phyloP scores from a whole-genome alignment of 2,797 vertebrate genomes.

The Pipistrellus nathusii region DNA sequence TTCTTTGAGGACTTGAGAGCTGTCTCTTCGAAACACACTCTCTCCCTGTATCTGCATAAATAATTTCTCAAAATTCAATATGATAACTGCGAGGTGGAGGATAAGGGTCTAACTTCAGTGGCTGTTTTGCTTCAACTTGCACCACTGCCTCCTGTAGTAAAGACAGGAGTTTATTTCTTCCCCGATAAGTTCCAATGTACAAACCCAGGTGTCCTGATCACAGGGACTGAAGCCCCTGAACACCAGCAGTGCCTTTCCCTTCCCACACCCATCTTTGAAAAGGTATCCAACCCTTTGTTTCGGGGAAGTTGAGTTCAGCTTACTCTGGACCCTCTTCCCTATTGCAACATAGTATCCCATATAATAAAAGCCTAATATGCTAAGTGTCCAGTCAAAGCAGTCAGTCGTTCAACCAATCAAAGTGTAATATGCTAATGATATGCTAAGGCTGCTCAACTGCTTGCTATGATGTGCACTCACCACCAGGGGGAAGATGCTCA shows the following conservation, averaged over 20 bases:
- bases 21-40: neutral
- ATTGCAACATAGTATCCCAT: neutral
- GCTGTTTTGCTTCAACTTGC: neutral
- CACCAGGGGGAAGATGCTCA: too few relatives aligned
- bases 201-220: neutral
- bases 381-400: too few relatives aligned
- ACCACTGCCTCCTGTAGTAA: neutral
- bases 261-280: neutral
- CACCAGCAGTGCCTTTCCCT: neutral
- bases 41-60: neutral
- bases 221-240: neutral
- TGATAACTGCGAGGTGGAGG: neutral
- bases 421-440: too few relatives aligned
- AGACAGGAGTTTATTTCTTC: neutral
- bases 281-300: neutral
- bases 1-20: neutral
- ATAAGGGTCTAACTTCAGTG: neutral
- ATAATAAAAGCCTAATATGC: too few relatives aligned
- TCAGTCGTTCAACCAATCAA: too few relatives aligned
- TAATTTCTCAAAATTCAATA: neutral
- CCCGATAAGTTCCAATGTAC: neutral
- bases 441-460: too few relatives aligned
- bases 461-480: too few relatives aligned
- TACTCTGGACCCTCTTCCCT: neutral
- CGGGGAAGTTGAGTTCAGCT: neutral